Evolutionary conservation across 1,140 invertebrate species (phyloP), one percentile per base, ranked within the genome.

Genomic region (Lerema accius): DNA sequence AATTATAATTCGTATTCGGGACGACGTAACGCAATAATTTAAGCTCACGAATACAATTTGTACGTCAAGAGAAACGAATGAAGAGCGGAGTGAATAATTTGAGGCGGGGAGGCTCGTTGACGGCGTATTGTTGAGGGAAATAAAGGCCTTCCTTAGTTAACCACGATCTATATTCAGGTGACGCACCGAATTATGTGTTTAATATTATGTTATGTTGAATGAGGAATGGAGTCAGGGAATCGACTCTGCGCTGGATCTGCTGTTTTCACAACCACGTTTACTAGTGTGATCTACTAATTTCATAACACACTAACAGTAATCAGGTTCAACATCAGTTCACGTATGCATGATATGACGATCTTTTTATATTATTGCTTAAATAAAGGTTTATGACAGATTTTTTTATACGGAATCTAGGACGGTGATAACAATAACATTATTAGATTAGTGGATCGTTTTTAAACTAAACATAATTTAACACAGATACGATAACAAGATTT

Each of bases 41-140:
- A 80, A 67, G 70, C 73, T 75, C 70, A 77, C 72, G 78, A 67
- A 78, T 73, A 78, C 76, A 80, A 80, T 80, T 80, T 80, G 75
- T 77, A 71, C 71, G 76, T 80, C 71, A 70, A 51, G 69, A 65
- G 75, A 65, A 72, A 80, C 75, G 70, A 78, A 82, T 82, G 73
- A 76, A 80, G 73, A 76, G 65, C 56, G 53, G 59, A 78, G 71
- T 79, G 78, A 81, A 81, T 81, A 79, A 81, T 81, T 79, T 66
- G 71, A 66, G 49, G 46, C 49, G 66, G 51, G 63, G 56, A 64
- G 71, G 53, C 28, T 59, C 65, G 63, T 71, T 58, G 65, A 67
- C 65, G 66, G 64, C 56, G 63, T 69, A 68, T 73, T 72, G 66
- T 64, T 66, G 50, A 46, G 43, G 64, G 50, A 58, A 56, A 67